phyloP scores from a whole-genome alignment of 1,140 invertebrate genomes.

The Leptoteleia sp. region DNA sequence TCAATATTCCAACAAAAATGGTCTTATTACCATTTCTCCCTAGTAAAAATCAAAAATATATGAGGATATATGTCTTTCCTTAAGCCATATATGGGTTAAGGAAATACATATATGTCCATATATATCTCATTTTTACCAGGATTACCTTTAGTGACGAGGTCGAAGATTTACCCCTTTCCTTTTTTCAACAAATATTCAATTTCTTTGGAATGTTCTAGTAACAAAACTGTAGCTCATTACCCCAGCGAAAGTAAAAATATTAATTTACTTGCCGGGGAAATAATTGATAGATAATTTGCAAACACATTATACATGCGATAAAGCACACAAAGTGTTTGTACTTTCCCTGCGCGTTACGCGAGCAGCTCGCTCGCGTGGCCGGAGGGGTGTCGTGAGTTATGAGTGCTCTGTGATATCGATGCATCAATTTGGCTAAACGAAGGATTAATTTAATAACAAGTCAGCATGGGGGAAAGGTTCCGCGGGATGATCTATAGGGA shows the following conservation, averaged over 20 bases:
- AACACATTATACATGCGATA: constrained; percentile 43
- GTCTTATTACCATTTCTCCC: no score
- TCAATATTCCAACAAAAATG: no score
- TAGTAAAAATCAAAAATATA: no score
- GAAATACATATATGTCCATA: no score
- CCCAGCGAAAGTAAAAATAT: not conserved
- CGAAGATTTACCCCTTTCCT: no score
- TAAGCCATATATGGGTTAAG: no score
- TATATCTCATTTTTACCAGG: no score
- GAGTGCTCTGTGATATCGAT: constrained; percentile 81
- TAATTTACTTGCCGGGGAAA: constrained; percentile 1
- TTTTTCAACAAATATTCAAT: no score
- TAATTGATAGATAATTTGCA: constrained; percentile 37
- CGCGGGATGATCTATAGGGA: constrained; percentile 77
- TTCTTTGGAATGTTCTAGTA: no score
- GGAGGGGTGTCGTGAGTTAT: constrained; percentile 79
- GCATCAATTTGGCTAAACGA: constrained; percentile 82
- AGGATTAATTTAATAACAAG: constrained; percentile 82
- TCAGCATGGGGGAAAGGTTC: constrained; percentile 75
- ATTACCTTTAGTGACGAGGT: no score
- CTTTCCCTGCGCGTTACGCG: constrained; percentile 58
- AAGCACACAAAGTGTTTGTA: constrained; percentile 56
- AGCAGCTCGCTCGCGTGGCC: constrained; percentile 49
- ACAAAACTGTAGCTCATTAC: no score
- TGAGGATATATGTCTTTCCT: no score